phyloP scores from a whole-genome alignment of 2,113 vertebrate genomes.

The Calyptommatus sinebrachiatus region DNA sequence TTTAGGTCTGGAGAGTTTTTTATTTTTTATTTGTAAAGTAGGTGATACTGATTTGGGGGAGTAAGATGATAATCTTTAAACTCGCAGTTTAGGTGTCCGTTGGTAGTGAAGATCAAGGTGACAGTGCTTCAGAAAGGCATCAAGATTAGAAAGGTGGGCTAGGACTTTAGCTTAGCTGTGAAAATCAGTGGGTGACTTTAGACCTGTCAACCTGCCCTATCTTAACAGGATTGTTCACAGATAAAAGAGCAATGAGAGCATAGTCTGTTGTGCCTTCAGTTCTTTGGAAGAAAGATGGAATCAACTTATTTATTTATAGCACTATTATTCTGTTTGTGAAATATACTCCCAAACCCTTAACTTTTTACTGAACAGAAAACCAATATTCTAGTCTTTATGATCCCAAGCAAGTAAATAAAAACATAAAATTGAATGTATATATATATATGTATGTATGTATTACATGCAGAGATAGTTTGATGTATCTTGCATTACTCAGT shows the following conservation, averaged over 20 bases:
- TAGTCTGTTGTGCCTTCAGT: neutral
- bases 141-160: neutral
- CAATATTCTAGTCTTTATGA: neutral
- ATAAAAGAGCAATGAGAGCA: neutral
- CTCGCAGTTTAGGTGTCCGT: too few species aligned
- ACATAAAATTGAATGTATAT: neutral
- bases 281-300: neutral
- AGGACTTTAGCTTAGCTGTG: neutral
- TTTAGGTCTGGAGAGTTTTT: neutral
- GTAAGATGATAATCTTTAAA: neutral
- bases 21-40: neutral
- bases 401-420: neutral
- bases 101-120: neutral
- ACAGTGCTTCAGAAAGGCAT: neutral
- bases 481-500: neutral
- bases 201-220: neutral
- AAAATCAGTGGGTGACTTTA: neutral
- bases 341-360: too few species aligned
- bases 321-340: too few species aligned
- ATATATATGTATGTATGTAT: neutral
- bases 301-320: neutral
- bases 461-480: neutral
- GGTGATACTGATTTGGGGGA: neutral
- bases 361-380: neutral
- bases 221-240: neutral